Percentiles rank a stretch among this genome's conserved stretches.
Conservation (phyloP, 2,888 invertebrate genomes). For the Aleiodes leptofemur region DNA sequence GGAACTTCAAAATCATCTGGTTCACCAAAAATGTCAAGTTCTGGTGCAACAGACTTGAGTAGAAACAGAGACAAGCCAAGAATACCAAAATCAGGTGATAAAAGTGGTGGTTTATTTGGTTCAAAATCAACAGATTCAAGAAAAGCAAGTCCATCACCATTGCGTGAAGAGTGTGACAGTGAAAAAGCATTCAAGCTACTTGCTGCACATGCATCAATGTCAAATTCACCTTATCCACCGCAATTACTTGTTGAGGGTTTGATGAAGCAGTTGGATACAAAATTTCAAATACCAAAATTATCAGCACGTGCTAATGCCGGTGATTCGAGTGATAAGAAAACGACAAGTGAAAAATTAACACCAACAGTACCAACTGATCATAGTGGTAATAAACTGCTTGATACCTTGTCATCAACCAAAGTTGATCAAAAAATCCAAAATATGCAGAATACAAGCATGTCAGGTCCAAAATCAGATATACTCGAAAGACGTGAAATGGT, state of each 20-base stretch:
- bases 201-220: constrained; percentile 78
- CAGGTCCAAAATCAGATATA: constrained; percentile 52
- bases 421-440: constrained; percentile 52
- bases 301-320: constrained; percentile 77
- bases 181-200: constrained; percentile 80
- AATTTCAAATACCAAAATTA: constrained; percentile 92
- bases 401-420: constrained; percentile 55
- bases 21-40: constrained; percentile 80
- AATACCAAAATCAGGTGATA: constrained; percentile 79
- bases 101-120: constrained; percentile 79
- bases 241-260: constrained; percentile 84
- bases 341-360: constrained; percentile 54
- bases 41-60: constrained; percentile 78
- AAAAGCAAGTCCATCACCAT: constrained; percentile 82
- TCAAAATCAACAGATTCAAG: constrained; percentile 78
- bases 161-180: constrained; percentile 81
- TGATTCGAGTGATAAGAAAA: constrained; percentile 65
- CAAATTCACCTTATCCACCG: constrained; percentile 76
- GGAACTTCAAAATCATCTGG: constrained; percentile 73
- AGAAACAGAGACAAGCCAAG: constrained; percentile 81
- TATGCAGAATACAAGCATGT: constrained; percentile 39
- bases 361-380: constrained; percentile 40
- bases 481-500: constrained; percentile 59
- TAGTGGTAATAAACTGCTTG: constrained; percentile 59
- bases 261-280: constrained; percentile 86